Conservation (phyloP, 2,113 vertebrate genomes). For the Xiphias gladius region DNA sequence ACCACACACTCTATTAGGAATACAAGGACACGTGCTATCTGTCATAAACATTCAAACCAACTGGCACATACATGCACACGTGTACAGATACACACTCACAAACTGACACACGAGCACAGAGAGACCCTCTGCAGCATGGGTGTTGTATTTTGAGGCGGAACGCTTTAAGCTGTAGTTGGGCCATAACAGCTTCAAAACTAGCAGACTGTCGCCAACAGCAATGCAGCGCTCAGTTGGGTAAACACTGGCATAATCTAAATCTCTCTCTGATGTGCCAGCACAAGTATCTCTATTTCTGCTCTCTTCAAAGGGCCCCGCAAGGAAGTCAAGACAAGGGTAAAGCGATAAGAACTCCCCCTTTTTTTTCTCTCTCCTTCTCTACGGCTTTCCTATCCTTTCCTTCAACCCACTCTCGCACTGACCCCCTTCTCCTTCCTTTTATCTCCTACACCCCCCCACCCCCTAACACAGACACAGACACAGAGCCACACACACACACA, state of each 20-base stretch:
- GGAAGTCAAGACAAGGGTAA: constrained; percentile 82
- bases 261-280: constrained; percentile 73
- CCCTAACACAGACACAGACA: constrained; percentile 12
- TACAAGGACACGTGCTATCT: constrained; percentile 70
- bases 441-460: constrained; percentile 46
- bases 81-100: constrained; percentile 11
- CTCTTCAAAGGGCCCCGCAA: constrained; percentile 73
- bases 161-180: constrained; percentile 66
- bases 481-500: constrained; percentile 23
- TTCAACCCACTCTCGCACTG: constrained; percentile 66
- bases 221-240: constrained; percentile 72
- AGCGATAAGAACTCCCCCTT: constrained; percentile 68
- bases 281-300: constrained; percentile 67
- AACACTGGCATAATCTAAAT: constrained; percentile 81
- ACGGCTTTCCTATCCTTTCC: constrained; percentile 64
- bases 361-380: constrained; percentile 30
- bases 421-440: constrained; percentile 73
- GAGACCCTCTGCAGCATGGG: constrained; percentile 56
- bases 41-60: constrained; percentile 52
- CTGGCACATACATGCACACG: constrained; percentile 38
- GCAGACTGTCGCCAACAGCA: constrained; percentile 73
- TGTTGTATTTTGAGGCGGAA: constrained; percentile 58
- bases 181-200: constrained; percentile 75
- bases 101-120: background rate
- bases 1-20: constrained; percentile 61